phyloP scores from a whole-genome alignment of 2,113 vertebrate genomes.

The Perca schrenkii region DNA sequence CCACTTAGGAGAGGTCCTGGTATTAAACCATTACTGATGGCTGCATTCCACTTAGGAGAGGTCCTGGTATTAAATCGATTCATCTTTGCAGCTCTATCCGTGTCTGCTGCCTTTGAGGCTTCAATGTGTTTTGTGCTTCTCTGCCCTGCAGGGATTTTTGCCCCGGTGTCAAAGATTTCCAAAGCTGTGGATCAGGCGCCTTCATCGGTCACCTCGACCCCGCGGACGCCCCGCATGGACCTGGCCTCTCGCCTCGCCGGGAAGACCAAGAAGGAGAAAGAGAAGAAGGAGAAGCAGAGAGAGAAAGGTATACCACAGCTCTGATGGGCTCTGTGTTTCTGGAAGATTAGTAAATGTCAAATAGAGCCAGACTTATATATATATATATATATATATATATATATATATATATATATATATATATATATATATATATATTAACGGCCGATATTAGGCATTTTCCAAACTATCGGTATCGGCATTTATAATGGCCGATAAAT shows the following conservation, averaged over 20 bases:
- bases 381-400: too few species aligned
- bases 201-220: conserved; percentile 91
- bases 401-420: too few species aligned
- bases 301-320: conserved; percentile 58
- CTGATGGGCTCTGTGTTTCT: not conserved
- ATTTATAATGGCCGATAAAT: too few species aligned
- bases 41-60: too few species aligned
- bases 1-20: too few species aligned
- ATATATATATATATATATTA: too few species aligned
- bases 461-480: too few species aligned
- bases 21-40: too few species aligned
- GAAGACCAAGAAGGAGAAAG: conserved; percentile 90
- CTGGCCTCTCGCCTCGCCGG: conserved; percentile 89
- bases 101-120: not conserved
- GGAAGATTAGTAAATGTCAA: not conserved
- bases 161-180: conserved; percentile 92
- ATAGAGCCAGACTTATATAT: too few species aligned
- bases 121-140: not conserved
- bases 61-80: too few species aligned
- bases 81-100: too few species aligned
- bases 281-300: conserved; percentile 83
- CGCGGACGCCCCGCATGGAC: conserved; percentile 90
- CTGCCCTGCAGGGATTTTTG: conserved; percentile 87
- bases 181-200: conserved; percentile 86
- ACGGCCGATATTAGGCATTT: too few species aligned